Base-by-base conservation (phyloP, 2,113 vertebrate species). In the Atrichornis clamosus region DNA sequence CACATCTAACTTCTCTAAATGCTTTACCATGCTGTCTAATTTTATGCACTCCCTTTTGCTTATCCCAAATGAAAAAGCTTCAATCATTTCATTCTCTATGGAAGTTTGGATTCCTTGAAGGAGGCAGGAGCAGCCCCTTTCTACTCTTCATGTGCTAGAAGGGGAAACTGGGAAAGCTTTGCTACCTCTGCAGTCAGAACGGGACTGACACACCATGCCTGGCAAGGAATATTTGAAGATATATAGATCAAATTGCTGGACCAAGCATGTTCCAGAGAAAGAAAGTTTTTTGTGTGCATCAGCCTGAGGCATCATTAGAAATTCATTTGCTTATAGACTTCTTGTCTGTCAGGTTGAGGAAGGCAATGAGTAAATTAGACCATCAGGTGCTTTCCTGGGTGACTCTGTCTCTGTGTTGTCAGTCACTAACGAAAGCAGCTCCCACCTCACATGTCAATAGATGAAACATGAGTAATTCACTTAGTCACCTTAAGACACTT, bases 351-450 rank as follows among this genome's bases (percentile, higher is more conserved):
- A 69, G 12, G 27, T 28, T 89, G 65, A 92, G 87, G 62, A 94
- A 94, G 59, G 39, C 74, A 89, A 47, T 32, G 32, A 83, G 63
- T 86, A 87, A 89, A 84, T 84, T 20, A 74, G 50, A 87, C 69
- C 72, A 32, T 83, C 76, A 70, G 64, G 69, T 79, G 76, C 63
- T 96, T 95, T 92, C 87, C 94, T 95, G 85, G n/a, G 35, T 96
- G 90, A 94, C 76, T 79, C 35, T 77, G 50, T 69, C 84, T 96
- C 59, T 78, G 33, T 53, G 37, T 80, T 83, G 92, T 96, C 96
- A 96, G 81, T 87, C 95, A 94, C 64, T 52, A 94, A 90, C 69
- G 92, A 96, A 88, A 87, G 39, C 73, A 89, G 59, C 32, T 92
- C 58, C 67, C 37, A 92, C 55, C 79, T 84, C 58, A 89, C 33